Evolutionary conservation across 2,797 vertebrate species (phyloP), one percentile per base, ranked within the genome.

Genomic region (Bradypus variegatus): DNA sequence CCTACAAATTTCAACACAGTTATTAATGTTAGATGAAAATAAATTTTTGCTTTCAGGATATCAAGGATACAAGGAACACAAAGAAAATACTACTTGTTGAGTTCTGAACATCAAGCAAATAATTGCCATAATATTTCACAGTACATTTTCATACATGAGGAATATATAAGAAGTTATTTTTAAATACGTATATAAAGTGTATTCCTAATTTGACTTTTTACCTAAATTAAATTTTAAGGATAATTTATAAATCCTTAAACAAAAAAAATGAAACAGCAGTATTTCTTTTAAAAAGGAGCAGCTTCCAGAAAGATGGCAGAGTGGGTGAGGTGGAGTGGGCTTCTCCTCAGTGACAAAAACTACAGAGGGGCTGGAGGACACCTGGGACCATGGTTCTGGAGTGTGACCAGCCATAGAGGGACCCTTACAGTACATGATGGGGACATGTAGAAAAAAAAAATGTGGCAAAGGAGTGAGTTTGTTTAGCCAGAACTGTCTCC

Each of bases 161-260:
- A 82, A 87, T 60, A 90, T 48, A 69, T 25, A 33, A 95, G 93
- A 88, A 90, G 33, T 82, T 80, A 94, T 21, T 55, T 93, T 88
- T 83, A 90, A 84, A 75, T 87, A 89, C 58, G 4, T 15, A 21
- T 21, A 69, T 23, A 36, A 78, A 82, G 7, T 48, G 86, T 65
- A 82, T 69, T 90, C 48, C 82, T 60, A 88, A 62, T 27, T 88
- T 58, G 67, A 38, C 14, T 64, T 94, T 95, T 83, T 36, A 88
- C 86, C 36, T 78, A 84, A 84, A 23, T 9, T 91, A 88, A 81
- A 82, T 90, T 92, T 67, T 91, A 88, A 82, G 48, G 50, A 88
- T n/a, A 90, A 88, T 72, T 80, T 55, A 92, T 29, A 8, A 94
- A 25, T 19, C 10, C 76, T 83, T 77, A 69, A 69, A 36, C 48